These are phyloP conservation scores for Drosophila pseudoananassae DNA, from an alignment of 1,140 invertebrate genomes.

Conservation along the genomic window DNA sequence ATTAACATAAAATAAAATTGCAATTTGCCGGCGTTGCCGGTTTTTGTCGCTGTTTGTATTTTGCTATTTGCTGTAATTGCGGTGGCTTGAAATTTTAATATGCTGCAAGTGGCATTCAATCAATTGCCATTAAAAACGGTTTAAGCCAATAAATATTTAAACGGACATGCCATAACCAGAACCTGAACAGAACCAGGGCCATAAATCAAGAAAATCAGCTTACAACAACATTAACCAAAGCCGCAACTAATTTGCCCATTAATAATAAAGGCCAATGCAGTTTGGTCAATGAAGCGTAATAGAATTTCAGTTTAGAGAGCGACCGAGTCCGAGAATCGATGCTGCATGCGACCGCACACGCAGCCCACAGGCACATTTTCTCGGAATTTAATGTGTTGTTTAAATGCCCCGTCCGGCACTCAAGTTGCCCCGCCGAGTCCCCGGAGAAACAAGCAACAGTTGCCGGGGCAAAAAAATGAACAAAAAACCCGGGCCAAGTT, in stretches of 20 bases:
- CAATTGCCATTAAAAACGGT: constrained; percentile 61
- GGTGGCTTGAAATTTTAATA: constrained; percentile 58
- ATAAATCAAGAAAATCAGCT: constrained; percentile 56
- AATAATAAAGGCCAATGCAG: constrained; percentile 39
- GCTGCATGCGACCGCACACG: constrained; percentile 17
- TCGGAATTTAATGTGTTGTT: constrained; percentile 37
- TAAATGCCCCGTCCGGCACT: constrained; percentile 21
- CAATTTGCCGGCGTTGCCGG: constrained; percentile 20
- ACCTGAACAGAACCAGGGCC: background rate
- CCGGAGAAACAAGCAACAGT: constrained; percentile 59
- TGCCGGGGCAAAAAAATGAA: constrained; percentile 18
- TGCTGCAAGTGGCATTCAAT: constrained; percentile 63
- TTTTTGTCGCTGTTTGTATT: constrained; percentile 18
- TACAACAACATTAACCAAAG: constrained; percentile 19
- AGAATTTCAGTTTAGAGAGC: constrained; percentile 32
- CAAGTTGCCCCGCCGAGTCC: constrained; percentile 11
- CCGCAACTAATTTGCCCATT: constrained; percentile 39
- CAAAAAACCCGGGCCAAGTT: background rate
- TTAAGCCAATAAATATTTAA: constrained; percentile 44
- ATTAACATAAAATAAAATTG: constrained; percentile 71
- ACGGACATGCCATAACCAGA: background rate
- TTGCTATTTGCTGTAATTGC: constrained; percentile 60
- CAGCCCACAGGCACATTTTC: constrained; percentile 8
- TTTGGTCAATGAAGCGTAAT: constrained; percentile 13
- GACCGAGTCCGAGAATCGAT: constrained; percentile 6